Evolutionary conservation across 2,797 vertebrate genomes (phyloP).

Genomic region (Todus mexicanus): DNA sequence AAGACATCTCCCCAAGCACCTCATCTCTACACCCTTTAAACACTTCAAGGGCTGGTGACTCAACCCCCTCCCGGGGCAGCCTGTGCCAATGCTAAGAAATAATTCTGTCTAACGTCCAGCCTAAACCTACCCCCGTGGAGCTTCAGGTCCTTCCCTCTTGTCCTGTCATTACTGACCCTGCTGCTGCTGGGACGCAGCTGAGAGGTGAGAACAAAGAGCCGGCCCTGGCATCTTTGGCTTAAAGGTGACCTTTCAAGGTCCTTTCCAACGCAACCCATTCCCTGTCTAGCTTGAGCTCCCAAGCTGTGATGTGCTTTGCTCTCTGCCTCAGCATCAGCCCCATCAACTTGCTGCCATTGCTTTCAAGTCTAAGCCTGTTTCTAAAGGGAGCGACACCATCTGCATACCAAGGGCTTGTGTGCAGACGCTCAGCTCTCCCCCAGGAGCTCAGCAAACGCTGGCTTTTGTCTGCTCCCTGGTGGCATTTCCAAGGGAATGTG

Average conservation of each 20-base stretch:
- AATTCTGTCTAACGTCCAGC: no score
- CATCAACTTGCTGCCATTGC: background rate
- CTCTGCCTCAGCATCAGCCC: background rate
- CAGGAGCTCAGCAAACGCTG: slow-evolving; percentile 31
- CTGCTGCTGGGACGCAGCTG: background rate
- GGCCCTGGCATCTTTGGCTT: background rate
- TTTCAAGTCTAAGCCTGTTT: background rate
- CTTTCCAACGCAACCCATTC: background rate
- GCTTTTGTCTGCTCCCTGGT: slow-evolving; percentile 54
- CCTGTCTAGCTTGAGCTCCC: background rate
- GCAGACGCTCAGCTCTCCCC: background rate
- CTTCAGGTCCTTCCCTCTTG: no score
- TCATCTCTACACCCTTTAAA: no score
- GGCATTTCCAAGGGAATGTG: slow-evolving; percentile 52
- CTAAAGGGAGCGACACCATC: slow-evolving; percentile 18
- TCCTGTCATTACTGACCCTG: no score
- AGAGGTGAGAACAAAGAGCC: background rate
- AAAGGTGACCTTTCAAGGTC: no score
- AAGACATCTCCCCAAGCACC: no score
- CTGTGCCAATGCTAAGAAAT: no score
- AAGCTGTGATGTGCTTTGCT: background rate
- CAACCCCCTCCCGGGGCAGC: no score
- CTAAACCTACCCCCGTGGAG: no score
- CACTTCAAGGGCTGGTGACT: no score
- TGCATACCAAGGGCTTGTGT: slow-evolving; percentile 44